phyloP scores from a whole-genome alignment of 2,888 invertebrate species.

The Hypomecis atomaria region DNA sequence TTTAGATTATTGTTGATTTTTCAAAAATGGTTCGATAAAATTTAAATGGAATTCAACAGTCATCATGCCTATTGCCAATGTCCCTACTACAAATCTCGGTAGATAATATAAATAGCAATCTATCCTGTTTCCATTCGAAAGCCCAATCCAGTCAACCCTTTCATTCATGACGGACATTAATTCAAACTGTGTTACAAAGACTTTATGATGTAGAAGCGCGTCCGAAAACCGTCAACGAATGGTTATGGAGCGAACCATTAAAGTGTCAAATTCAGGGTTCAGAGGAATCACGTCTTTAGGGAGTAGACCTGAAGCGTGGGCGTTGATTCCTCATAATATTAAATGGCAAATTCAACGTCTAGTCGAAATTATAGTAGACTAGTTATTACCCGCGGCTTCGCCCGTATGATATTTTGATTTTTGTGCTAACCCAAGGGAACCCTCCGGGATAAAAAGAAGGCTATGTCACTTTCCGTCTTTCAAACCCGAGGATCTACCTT shows the following conservation, averaged over 20 bases:
- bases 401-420: too few relatives aligned
- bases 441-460: too few relatives aligned
- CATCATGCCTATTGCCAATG: too few relatives aligned
- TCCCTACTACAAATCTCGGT: not conserved
- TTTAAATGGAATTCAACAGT: too few relatives aligned
- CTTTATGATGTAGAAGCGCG: constrained; percentile 19
- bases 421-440: too few relatives aligned
- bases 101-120: not conserved
- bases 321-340: not conserved
- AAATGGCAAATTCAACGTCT: too few relatives aligned
- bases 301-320: not conserved
- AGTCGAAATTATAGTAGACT: too few relatives aligned
- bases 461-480: too few relatives aligned
- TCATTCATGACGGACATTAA: constrained; percentile 14
- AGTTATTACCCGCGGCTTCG: too few relatives aligned
- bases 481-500: too few relatives aligned
- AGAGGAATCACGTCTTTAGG: not conserved
- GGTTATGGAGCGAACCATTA: constrained; percentile 10
- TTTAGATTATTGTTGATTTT: too few relatives aligned
- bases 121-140: not conserved
- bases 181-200: constrained; percentile 18
- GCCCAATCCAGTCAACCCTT: constrained; percentile 7
- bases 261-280: constrained; percentile 10
- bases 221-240: constrained; percentile 7
- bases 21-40: too few relatives aligned